Percentiles rank a stretch among this genome's conserved stretches.
phyloP scores from a whole-genome alignment of 2,113 vertebrate genomes.

The Ophiodon elongatus region DNA sequence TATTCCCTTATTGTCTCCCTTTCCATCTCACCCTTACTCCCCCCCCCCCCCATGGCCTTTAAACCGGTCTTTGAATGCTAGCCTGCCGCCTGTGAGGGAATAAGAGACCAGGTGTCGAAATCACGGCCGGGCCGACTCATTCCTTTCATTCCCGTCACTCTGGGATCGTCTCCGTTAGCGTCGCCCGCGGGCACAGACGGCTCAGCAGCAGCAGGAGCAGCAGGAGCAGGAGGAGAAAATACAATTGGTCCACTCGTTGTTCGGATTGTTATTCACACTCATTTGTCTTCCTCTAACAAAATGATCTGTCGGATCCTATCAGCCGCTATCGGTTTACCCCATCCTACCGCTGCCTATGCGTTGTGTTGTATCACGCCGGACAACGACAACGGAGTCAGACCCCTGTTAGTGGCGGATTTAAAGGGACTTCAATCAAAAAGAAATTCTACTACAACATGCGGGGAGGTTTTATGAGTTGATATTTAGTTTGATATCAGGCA shows the following conservation, averaged over 20 bases:
- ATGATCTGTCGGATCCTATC: slow-evolving; percentile 18
- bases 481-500: neutral
- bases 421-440: neutral
- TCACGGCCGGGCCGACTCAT: slow-evolving; percentile 34
- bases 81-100: slow-evolving; percentile 24
- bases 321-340: slow-evolving; percentile 7
- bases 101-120: slow-evolving; percentile 47
- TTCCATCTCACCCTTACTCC: neutral
- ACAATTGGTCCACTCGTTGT: slow-evolving; percentile 32
- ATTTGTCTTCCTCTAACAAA: slow-evolving; percentile 13
- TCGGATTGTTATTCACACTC: slow-evolving; percentile 10
- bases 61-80: slow-evolving; percentile 24
- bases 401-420: neutral
- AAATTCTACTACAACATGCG: neutral
- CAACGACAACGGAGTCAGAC: neutral
- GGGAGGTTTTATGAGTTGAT: neutral
- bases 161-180: slow-evolving; percentile 47
- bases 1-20: neutral
- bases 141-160: slow-evolving; percentile 52
- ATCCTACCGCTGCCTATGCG: neutral
- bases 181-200: slow-evolving; percentile 31
- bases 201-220: slow-evolving; percentile 1
- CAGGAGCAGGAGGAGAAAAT: slow-evolving; percentile 19
- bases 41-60: too few species aligned
- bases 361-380: neutral